Evolutionary conservation across 2,113 vertebrate genomes (phyloP).

Genomic region (Heterotilapia buettikoferi): DNA sequence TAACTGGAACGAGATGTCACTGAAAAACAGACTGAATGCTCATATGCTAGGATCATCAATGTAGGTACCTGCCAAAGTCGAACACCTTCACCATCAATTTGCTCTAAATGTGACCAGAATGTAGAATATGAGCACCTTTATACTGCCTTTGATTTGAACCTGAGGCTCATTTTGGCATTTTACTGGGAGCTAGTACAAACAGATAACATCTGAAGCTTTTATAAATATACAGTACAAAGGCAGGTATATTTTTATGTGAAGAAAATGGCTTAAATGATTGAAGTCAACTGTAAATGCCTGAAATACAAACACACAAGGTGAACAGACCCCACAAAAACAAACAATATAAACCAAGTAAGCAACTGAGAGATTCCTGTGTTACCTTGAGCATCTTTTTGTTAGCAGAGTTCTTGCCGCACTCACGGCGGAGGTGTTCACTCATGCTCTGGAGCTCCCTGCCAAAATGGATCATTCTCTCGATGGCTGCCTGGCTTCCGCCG

Average conservation of each 20-base stretch:
- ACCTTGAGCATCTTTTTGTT: constrained; percentile 99
- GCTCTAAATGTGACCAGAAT: neutral
- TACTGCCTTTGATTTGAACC: neutral
- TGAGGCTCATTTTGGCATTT: neutral
- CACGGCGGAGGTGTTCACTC: constrained; percentile 94
- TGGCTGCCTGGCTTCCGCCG: constrained; percentile 94
- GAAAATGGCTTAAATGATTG: neutral
- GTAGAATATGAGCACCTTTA: fast-evolving
- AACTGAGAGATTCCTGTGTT: neutral
- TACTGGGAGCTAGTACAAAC: neutral
- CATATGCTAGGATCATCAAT: neutral
- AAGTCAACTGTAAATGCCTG: neutral
- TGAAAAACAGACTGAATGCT: neutral
- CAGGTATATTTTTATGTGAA: neutral
- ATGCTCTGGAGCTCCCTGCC: constrained; percentile 95
- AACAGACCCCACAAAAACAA: neutral
- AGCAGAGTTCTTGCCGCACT: constrained; percentile 92
- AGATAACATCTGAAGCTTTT: neutral
- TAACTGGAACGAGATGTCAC: neutral
- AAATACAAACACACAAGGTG: neutral
- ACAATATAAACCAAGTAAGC: neutral
- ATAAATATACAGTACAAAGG: fast-evolving
- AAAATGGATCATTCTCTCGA: constrained; percentile 98
- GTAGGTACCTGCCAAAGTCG: neutral
- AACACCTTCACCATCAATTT: neutral